A percentile compares a stretch with the other conserved stretches of the same genome.
These are phyloP conservation scores for Loxodonta africana DNA, from an alignment of 2,113 vertebrate genomes.

Conservation along the genomic window DNA sequence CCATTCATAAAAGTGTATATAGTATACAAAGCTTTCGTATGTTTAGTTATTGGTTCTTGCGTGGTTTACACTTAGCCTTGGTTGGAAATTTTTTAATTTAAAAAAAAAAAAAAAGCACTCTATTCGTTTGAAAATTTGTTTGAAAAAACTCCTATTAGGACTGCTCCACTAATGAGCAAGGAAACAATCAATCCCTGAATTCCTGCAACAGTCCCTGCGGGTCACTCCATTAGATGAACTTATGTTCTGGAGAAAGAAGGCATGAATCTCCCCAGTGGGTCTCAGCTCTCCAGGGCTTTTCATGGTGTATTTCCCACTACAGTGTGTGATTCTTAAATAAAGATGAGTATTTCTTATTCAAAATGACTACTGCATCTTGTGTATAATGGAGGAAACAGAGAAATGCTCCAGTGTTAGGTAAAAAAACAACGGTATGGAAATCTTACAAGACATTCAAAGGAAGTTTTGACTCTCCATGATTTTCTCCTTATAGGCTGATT, in stretches of 20 bases:
- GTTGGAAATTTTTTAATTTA: neutral
- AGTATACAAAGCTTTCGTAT: neutral
- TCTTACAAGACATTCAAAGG: neutral
- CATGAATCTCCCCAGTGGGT: fast-evolving
- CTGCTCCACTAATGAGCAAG: neutral
- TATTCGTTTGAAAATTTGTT: neutral
- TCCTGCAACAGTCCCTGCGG: neutral
- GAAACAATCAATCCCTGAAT: neutral
- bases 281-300: neutral
- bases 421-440: neutral
- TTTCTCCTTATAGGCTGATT: neutral
- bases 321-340: neutral
- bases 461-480: neutral
- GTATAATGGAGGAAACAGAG: neutral
- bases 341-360: neutral
- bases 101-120: neutral
- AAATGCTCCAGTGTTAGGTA: neutral
- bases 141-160: neutral
- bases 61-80: neutral
- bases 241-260: neutral
- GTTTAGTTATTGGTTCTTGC: neutral
- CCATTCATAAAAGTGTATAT: neutral
- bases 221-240: neutral
- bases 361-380: neutral
- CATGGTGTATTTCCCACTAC: neutral